Conservation (phyloP, 2,888 invertebrate genomes). For the Stegana nigrithorax region DNA sequence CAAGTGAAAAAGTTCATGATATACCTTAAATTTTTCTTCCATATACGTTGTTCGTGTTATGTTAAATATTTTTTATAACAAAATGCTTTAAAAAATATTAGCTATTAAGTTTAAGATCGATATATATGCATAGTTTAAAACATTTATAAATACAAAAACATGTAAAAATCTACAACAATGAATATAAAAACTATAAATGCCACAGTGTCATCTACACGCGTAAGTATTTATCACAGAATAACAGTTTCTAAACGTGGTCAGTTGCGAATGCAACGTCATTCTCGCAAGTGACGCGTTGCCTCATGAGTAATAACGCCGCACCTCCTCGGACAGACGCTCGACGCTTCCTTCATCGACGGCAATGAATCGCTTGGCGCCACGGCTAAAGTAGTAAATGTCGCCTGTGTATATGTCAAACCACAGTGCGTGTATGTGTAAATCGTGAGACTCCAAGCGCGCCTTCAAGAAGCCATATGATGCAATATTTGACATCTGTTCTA, state of each 20-base stretch:
- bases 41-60: slow-evolving; percentile 4
- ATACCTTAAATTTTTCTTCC: slow-evolving; percentile 13
- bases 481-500: slow-evolving; percentile 92
- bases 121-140: slow-evolving; percentile 45
- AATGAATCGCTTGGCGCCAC: slow-evolving; percentile 85
- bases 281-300: neutral
- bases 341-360: slow-evolving; percentile 87
- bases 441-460: slow-evolving; percentile 81
- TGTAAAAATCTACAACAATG: slow-evolving; percentile 29
- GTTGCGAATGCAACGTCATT: too few species aligned
- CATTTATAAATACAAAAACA: too few species aligned
- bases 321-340: slow-evolving; percentile 80
- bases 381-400: slow-evolving; percentile 93
- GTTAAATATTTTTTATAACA: slow-evolving; percentile 4
- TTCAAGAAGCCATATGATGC: slow-evolving; percentile 93
- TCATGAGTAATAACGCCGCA: slow-evolving; percentile 82
- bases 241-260: too few species aligned
- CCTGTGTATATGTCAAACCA: slow-evolving; percentile 99
- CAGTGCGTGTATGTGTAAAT: slow-evolving; percentile 90
- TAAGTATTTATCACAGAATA: too few species aligned
- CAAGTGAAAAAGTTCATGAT: neutral
- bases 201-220: slow-evolving; percentile 32
- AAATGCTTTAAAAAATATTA: slow-evolving; percentile 8
- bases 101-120: slow-evolving; percentile 21
- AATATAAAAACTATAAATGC: slow-evolving; percentile 33